Evolutionary conservation across 1,140 invertebrate genomes (phyloP).

Genomic region (Augochlora pura): DNA sequence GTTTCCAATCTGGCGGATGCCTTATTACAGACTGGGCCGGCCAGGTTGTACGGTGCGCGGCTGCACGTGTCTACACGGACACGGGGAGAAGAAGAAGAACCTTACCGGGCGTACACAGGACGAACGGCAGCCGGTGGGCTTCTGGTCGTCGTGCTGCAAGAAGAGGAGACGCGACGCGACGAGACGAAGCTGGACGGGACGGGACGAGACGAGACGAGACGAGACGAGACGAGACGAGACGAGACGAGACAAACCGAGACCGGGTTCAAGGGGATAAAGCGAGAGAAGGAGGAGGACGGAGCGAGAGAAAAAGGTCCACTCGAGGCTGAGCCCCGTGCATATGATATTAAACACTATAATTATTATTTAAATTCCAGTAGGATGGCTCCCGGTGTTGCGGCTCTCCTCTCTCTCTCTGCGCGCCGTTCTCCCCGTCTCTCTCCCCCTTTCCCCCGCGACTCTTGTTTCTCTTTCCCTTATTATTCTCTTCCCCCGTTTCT

Average conservation of each 20-base stretch:
- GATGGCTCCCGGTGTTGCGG: slow-evolving; percentile 80
- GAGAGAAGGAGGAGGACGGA: not conserved
- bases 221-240: slow-evolving; percentile 4
- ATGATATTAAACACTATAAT: slow-evolving; percentile 81
- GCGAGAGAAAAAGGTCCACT: slow-evolving; percentile 19
- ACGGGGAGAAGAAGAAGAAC: slow-evolving; percentile 47
- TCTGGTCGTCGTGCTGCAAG: slow-evolving; percentile 53
- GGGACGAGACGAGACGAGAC: slow-evolving; percentile 22
- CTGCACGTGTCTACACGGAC: slow-evolving; percentile 56
- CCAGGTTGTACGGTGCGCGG: slow-evolving; percentile 48
- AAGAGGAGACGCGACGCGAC: slow-evolving; percentile 45
- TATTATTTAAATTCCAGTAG: slow-evolving; percentile 81
- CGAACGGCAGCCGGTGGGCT: slow-evolving; percentile 55
- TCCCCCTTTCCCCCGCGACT: slow-evolving; percentile 16
- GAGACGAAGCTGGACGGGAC: not conserved
- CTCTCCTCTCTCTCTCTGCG: slow-evolving; percentile 50
- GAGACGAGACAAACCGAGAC: not conserved
- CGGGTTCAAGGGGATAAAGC: slow-evolving; percentile 12
- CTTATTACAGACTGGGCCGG: slow-evolving; percentile 58
- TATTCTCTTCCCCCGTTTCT: slow-evolving; percentile 31
- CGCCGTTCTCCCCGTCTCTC: slow-evolving; percentile 28
- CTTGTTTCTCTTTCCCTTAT: slow-evolving; percentile 41
- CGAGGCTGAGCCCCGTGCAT: slow-evolving; percentile 66
- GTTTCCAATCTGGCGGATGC: slow-evolving; percentile 63
- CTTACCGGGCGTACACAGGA: slow-evolving; percentile 40